A percentile compares a stretch with the other conserved stretches of the same genome.
Conservation (phyloP, 2,113 vertebrate genomes). For the Argyrosomus japonicus region DNA sequence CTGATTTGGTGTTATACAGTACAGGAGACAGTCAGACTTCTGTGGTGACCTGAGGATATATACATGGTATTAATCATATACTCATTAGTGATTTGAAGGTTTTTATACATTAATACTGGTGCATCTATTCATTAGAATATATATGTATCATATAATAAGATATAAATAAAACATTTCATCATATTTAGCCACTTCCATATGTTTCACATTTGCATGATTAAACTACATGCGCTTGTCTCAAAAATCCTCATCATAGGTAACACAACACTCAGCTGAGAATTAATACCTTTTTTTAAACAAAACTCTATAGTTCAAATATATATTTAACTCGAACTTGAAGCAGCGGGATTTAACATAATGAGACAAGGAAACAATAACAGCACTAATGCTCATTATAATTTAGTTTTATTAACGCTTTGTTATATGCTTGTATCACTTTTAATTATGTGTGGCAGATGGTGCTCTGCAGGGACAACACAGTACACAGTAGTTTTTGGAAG, state of each 20-base stretch:
- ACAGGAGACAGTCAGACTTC: background rate
- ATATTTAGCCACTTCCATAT: background rate
- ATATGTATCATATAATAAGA: no score
- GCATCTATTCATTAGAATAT: no score
- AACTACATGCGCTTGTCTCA: background rate
- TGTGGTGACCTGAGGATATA: background rate
- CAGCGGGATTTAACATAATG: constrained; percentile 12
- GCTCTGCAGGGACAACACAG: constrained; percentile 24
- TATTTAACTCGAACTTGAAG: constrained; percentile 17
- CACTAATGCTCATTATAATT: constrained; percentile 26
- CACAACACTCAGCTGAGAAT: background rate
- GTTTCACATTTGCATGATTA: background rate
- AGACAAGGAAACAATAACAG: constrained; percentile 34
- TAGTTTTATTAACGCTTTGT: constrained; percentile 52
- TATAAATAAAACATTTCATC: background rate
- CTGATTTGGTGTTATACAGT: background rate
- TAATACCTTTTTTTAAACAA: background rate
- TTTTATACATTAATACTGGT: background rate
- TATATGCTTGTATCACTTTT: constrained; percentile 6
- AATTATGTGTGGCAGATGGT: constrained; percentile 43
- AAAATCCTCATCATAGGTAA: background rate
- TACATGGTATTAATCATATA: background rate
- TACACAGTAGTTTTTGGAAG: background rate
- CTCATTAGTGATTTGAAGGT: background rate
- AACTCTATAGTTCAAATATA: constrained; percentile 22